Conservation (phyloP, 2,888 invertebrate genomes). For the Cryptocephalus primarius region DNA sequence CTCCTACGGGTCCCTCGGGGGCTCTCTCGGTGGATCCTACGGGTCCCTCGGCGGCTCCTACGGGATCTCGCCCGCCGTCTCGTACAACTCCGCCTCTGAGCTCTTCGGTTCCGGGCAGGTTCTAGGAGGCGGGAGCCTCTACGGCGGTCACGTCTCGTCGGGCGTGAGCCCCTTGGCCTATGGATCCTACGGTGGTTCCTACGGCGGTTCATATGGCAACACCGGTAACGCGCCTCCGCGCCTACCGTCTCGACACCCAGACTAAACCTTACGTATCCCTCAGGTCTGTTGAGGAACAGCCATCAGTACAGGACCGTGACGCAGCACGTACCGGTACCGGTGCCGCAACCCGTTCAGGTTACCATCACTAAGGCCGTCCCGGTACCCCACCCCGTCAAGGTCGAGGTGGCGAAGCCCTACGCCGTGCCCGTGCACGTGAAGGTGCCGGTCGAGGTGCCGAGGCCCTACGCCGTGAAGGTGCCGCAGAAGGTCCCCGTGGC, state of each 20-base stretch:
- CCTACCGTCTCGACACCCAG: no score
- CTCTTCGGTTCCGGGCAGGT: background rate
- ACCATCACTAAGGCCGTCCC: background rate
- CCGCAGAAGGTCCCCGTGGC: conserved; percentile 20
- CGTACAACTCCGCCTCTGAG: background rate
- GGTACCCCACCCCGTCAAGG: conserved; percentile 18
- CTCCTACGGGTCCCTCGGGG: no score
- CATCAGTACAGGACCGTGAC: background rate
- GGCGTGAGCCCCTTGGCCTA: no score
- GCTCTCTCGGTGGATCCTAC: no score
- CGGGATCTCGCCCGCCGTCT: background rate
- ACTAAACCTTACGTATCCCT: background rate
- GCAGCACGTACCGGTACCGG: background rate
- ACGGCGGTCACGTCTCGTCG: no score
- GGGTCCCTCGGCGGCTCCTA: no score
- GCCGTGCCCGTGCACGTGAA: conserved; percentile 18
- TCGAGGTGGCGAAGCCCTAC: conserved; percentile 16
- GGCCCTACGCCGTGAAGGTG: conserved; percentile 19
- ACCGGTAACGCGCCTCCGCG: no score
- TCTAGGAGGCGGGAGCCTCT: no score
- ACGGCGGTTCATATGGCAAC: background rate
- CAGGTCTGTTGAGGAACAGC: background rate
- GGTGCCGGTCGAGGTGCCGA: conserved; percentile 24
- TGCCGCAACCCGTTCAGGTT: background rate
- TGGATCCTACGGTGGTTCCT: background rate